phyloP scores from a whole-genome alignment of 2,888 invertebrate species.

The Hedychridium roseum region DNA sequence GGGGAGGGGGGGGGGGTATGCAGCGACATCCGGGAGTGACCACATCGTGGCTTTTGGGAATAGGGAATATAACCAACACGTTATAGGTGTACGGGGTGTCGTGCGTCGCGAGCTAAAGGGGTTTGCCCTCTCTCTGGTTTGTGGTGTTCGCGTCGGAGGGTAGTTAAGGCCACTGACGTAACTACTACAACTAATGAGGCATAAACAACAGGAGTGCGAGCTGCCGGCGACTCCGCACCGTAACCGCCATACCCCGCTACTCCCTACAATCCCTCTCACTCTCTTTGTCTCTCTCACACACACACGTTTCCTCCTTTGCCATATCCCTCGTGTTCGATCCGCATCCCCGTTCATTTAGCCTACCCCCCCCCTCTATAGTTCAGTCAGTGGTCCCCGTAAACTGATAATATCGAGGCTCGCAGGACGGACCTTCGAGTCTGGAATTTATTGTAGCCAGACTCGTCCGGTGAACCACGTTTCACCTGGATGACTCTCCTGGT shows the following conservation, averaged over 20 bases:
- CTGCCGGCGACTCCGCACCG: constrained; percentile 24
- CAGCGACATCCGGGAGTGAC: no score
- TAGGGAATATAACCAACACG: no score
- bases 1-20: no score
- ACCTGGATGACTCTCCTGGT: no score
- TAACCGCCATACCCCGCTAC: constrained; percentile 26
- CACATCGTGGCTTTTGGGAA: no score
- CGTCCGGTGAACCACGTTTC: constrained; percentile 1
- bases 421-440: constrained; percentile 40
- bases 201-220: constrained; percentile 49
- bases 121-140: no score
- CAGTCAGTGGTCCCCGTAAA: constrained; percentile 46
- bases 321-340: constrained; percentile 10
- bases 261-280: constrained; percentile 13
- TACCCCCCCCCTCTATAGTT: constrained; percentile 45
- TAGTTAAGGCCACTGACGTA: constrained; percentile 51
- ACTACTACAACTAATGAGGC: constrained; percentile 54
- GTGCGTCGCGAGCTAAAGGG: no score
- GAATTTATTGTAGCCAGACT: constrained; percentile 42
- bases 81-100: no score
- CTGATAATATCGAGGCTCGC: constrained; percentile 50
- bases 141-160: constrained; percentile 43
- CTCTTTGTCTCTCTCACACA: constrained; percentile 5
- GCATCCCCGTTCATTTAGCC: constrained; percentile 40
- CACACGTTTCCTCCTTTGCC: constrained; percentile 5